Percentiles rank a stretch among this genome's conserved stretches.
Evolutionary conservation across 1,140 invertebrate genomes (phyloP).

Genomic region (Pentalonia nigronervosa): DNA sequence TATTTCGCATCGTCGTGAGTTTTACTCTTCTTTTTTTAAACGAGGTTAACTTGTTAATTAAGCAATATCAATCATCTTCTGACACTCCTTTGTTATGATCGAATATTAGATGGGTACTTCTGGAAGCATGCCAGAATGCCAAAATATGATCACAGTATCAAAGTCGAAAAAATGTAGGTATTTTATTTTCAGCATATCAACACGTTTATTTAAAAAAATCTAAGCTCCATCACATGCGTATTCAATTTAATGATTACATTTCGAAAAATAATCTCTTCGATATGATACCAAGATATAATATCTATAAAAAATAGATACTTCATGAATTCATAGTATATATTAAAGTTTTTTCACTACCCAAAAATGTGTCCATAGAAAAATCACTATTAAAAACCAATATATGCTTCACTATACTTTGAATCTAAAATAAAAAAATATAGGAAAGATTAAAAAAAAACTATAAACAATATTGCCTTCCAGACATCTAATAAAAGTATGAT

Average conservation of each 20-base stretch:
- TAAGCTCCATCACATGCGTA: neutral
- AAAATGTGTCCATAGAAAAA: neutral
- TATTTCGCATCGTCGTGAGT: conserved; percentile 24
- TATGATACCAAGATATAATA: neutral
- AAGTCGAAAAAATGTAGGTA: neutral
- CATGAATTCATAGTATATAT: neutral
- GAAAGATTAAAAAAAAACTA: neutral
- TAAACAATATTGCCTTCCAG: neutral
- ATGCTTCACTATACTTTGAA: neutral
- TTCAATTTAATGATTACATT: neutral
- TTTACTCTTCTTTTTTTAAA: neutral
- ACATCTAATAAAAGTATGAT: conserved; percentile 16
- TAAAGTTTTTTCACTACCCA: neutral
- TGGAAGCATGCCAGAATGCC: conserved; percentile 26
- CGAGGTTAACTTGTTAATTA: conserved; percentile 38
- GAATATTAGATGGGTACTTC: neutral
- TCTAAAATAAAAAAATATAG: neutral
- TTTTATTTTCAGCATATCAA: neutral
- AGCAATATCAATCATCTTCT: conserved; percentile 41
- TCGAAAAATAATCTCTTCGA: neutral
- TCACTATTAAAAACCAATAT: neutral
- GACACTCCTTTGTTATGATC: conserved; percentile 43
- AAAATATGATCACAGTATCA: neutral
- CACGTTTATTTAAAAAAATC: neutral
- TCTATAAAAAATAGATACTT: neutral